Percentiles rank a stretch among this genome's conserved stretches.
Evolutionary conservation across 1,140 invertebrate genomes (phyloP).

Genomic region (Calosoma granatense): DNA sequence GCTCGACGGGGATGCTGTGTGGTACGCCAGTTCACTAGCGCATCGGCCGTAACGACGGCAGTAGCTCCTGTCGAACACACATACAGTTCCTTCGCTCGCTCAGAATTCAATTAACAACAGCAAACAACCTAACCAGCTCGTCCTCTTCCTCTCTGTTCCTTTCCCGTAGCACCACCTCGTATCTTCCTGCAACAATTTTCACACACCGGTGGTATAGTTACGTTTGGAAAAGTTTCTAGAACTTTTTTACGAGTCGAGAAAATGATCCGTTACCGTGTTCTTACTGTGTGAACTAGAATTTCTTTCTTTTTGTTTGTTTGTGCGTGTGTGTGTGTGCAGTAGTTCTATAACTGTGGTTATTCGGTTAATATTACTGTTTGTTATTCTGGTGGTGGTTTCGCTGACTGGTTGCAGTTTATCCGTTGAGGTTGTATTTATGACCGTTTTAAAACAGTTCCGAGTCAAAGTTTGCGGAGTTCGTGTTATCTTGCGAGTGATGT

Average conservation of each 20-base stretch:
- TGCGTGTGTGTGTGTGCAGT: too few species aligned
- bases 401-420: neutral
- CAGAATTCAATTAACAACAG: neutral
- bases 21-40: neutral
- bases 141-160: too few species aligned
- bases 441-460: neutral
- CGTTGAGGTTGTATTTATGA: slow-evolving; percentile 1
- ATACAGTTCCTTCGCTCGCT: neutral
- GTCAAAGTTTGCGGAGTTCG: neutral
- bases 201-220: too few species aligned
- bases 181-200: too few species aligned
- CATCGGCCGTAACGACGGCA: neutral
- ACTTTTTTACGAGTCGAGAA: too few species aligned
- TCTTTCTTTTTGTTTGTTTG: too few species aligned
- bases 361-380: neutral
- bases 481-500: slow-evolving; percentile 20
- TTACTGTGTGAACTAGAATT: too few species aligned
- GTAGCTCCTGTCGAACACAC: neutral
- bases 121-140: too few species aligned
- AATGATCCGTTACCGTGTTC: too few species aligned
- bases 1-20: neutral
- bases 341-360: too few species aligned
- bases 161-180: too few species aligned
- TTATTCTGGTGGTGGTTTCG: neutral
- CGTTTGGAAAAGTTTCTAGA: neutral